A percentile compares a stretch with the other conserved stretches of the same genome.
Evolutionary conservation across 2,888 invertebrate genomes (phyloP).

Genomic region (Tetranychus piercei): DNA sequence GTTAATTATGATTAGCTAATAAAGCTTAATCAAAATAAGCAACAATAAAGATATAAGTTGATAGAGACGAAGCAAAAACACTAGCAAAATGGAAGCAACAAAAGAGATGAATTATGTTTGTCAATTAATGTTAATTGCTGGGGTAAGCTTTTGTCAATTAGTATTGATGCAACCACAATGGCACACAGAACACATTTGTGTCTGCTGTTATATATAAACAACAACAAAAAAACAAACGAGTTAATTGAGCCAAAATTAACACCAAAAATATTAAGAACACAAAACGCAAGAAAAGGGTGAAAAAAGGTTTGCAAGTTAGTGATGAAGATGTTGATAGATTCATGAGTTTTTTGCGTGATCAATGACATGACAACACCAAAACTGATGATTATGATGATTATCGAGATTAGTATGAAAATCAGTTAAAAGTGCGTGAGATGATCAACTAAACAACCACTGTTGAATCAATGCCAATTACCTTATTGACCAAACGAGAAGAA

Average conservation of each 20-base stretch:
- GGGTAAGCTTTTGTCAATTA: neutral
- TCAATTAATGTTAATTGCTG: neutral
- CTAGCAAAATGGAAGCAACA: neutral
- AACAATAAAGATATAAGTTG: too few species aligned
- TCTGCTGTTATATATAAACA: too few species aligned
- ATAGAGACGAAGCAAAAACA: too few species aligned
- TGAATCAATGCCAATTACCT: too few species aligned
- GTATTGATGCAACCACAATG: neutral
- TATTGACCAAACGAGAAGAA: too few species aligned
- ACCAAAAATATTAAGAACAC: too few species aligned
- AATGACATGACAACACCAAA: neutral
- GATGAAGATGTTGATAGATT: neutral
- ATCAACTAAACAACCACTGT: neutral
- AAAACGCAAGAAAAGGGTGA: too few species aligned
- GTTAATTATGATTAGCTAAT: neutral
- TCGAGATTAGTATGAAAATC: neutral
- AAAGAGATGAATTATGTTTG: neutral
- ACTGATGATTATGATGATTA: neutral
- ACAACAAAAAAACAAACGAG: too few species aligned
- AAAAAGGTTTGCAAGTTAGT: neutral
- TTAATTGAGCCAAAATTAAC: too few species aligned
- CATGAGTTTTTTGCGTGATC: neutral
- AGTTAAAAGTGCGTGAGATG: neutral
- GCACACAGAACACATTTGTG: too few species aligned
- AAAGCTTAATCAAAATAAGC: neutral